Percentiles rank a stretch among this genome's conserved stretches.
Evolutionary conservation across 2,113 vertebrate genomes (phyloP).

Genomic region (Dipodomys spectabilis): DNA sequence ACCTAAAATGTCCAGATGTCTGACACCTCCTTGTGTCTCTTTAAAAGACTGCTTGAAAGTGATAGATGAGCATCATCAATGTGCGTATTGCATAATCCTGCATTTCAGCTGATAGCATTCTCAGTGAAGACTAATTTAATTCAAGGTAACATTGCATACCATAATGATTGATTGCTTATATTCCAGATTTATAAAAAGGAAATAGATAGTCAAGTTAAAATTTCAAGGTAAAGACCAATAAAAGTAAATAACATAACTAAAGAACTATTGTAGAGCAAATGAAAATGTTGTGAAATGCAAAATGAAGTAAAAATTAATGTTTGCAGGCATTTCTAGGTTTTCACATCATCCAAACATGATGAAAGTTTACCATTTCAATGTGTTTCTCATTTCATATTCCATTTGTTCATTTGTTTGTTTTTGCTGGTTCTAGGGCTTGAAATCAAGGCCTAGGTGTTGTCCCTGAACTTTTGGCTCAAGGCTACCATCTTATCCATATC

Average conservation of each 20-base stretch:
- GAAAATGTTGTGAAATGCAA: not conserved
- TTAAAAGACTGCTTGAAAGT: constrained; percentile 56
- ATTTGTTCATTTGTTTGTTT: too few relatives aligned
- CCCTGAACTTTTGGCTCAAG: too few relatives aligned
- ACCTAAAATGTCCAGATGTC: constrained; percentile 4
- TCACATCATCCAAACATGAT: not conserved
- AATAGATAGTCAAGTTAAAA: constrained; percentile 10
- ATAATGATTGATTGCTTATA: constrained; percentile 37
- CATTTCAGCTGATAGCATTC: not conserved
- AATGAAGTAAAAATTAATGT: not conserved
- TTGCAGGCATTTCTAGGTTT: not conserved
- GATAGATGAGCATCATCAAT: constrained; percentile 32
- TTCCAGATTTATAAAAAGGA: constrained; percentile 7
- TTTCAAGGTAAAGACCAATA: not conserved
- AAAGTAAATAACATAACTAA: not conserved
- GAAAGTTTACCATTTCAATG: not conserved
- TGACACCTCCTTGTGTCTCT: constrained; percentile 54
- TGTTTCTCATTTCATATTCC: not conserved
- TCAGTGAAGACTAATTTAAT: constrained; percentile 58
- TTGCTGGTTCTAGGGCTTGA: too few relatives aligned
- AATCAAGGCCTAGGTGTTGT: too few relatives aligned
- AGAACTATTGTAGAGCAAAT: not conserved
- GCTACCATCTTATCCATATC: too few relatives aligned
- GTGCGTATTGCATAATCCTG: not conserved
- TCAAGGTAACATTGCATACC: not conserved